Evolutionary conservation across 2,113 vertebrate species (phyloP).

Genomic region (Bubo bubo): DNA sequence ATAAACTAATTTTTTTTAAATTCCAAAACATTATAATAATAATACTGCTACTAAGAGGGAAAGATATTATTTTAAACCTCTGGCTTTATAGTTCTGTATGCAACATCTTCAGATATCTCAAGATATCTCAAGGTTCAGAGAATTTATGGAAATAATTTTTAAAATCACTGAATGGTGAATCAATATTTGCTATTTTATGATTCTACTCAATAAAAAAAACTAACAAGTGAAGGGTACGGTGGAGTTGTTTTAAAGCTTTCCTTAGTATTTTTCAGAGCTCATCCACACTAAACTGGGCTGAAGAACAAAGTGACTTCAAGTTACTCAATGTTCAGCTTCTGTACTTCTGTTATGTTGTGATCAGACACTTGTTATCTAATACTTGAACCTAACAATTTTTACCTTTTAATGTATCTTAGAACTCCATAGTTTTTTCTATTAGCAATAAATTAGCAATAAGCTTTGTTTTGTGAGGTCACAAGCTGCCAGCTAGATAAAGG

Average conservation of each 20-base stretch:
- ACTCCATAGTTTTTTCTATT: background rate
- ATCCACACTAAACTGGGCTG: background rate
- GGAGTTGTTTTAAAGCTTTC: background rate
- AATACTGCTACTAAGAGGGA: background rate
- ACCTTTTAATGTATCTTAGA: background rate
- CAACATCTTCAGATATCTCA: background rate
- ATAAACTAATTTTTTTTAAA: background rate
- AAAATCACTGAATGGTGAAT: constrained; percentile 2
- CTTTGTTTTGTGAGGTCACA: background rate
- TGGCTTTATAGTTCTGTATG: background rate
- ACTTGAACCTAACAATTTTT: background rate
- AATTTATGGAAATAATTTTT: constrained; percentile 30
- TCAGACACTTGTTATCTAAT: background rate
- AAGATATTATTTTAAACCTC: background rate
- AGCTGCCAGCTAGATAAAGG: background rate
- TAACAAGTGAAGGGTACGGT: constrained; percentile 17
- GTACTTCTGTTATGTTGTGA: background rate
- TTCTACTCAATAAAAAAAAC: background rate
- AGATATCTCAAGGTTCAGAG: background rate
- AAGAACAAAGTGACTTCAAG: constrained; percentile 17
- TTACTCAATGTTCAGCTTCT: constrained; percentile 35
- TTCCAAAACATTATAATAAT: background rate
- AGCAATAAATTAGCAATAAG: background rate
- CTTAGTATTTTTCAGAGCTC: constrained; percentile 9
- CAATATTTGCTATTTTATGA: background rate